phyloP scores from a whole-genome alignment of 2,113 vertebrate genomes.

The Gila orcuttii region DNA sequence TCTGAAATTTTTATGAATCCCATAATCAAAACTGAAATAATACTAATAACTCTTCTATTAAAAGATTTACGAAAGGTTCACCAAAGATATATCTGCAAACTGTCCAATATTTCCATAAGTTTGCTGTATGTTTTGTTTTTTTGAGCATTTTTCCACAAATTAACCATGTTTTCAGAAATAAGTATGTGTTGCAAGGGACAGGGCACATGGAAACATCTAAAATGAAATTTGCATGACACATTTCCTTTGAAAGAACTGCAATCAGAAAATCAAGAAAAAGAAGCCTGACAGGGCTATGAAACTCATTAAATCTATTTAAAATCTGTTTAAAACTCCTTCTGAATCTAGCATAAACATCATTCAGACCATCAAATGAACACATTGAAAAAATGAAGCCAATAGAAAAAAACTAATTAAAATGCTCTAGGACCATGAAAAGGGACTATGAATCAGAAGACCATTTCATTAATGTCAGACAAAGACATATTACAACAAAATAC shows the following conservation, averaged over 20 bases:
- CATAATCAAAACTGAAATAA: not conserved
- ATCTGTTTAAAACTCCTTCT: not conserved
- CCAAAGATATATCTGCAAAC: not conserved
- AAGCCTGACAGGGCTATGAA: not conserved
- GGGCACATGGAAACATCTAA: not conserved
- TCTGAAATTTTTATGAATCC: no score
- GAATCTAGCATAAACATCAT: not conserved
- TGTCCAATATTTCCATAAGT: not conserved
- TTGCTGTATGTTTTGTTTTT: not conserved
- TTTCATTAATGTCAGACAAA: conserved; percentile 14
- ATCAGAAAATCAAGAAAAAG: not conserved
- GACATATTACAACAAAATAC: conserved; percentile 5
- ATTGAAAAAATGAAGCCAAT: conserved; percentile 8
- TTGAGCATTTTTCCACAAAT: not conserved
- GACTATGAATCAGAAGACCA: conserved; percentile 17
- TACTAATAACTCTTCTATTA: not conserved
- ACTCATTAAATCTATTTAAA: not conserved
- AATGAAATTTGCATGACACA: not conserved
- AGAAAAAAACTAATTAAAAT: conserved; percentile 6
- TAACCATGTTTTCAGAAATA: not conserved
- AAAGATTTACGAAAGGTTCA: not conserved
- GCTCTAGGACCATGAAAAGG: not conserved
- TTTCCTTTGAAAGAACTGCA: not conserved
- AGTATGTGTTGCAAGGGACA: not conserved
- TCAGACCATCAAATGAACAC: not conserved